Percentiles rank a stretch among this genome's conserved stretches.
Evolutionary conservation across 2,888 invertebrate genomes (phyloP).

Genomic region (Plagiodera versicolora): DNA sequence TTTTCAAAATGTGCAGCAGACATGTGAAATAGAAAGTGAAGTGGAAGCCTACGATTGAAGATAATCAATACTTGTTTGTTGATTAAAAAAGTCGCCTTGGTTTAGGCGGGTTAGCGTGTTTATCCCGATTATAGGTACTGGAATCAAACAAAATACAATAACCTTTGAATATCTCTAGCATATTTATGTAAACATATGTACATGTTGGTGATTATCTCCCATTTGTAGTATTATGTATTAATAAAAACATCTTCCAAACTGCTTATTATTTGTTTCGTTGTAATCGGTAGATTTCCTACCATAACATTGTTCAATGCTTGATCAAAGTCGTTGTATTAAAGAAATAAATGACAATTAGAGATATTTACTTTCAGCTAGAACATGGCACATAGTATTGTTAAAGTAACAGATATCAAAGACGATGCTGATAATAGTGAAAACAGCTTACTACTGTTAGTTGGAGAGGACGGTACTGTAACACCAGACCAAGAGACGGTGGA

Average conservation of each 20-base stretch:
- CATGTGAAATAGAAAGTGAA: not conserved
- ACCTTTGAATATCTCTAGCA: not conserved
- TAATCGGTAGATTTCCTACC: not conserved
- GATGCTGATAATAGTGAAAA: constrained; percentile 57
- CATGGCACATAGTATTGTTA: constrained; percentile 54
- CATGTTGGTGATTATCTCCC: not conserved
- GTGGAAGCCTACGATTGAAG: not conserved
- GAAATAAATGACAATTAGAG: not conserved
- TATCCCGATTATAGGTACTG: not conserved
- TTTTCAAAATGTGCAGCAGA: not conserved
- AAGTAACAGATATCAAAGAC: constrained; percentile 53
- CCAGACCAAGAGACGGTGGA: constrained; percentile 80
- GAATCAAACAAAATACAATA: not conserved
- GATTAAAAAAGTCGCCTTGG: not conserved
- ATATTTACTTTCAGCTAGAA: constrained; percentile 9
- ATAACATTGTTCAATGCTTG: not conserved
- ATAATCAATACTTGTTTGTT: not conserved
- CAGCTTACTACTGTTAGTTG: constrained; percentile 81
- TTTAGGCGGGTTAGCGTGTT: not conserved
- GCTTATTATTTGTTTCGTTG: not conserved
- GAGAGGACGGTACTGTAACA: constrained; percentile 82
- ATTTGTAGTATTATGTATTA: not conserved
- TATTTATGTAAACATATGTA: not conserved
- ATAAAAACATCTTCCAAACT: not conserved
- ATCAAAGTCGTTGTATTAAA: not conserved